A percentile compares a stretch with the other conserved stretches of the same genome.
These are phyloP conservation scores for Mactra quadrangularis DNA, from an alignment of 1,140 invertebrate genomes.

Conservation along the genomic window DNA sequence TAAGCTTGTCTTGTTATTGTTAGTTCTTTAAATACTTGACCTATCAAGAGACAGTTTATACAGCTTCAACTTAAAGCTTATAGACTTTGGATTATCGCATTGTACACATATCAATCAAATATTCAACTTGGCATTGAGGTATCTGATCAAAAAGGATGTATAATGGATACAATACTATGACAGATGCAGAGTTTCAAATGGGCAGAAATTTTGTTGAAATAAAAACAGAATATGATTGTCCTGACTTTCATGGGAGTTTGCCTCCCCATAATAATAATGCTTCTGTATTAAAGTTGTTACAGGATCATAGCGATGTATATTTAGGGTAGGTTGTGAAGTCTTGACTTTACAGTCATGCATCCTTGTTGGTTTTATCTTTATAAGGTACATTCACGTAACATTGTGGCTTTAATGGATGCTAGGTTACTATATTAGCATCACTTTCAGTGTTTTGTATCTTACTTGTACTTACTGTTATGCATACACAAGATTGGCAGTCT, in stretches of 20 bases:
- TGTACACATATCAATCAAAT: too few species aligned
- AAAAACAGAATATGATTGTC: slow-evolving; percentile 42
- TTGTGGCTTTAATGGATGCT: background rate
- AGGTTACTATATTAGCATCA: too few species aligned
- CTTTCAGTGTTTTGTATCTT: too few species aligned
- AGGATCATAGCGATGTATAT: slow-evolving; percentile 15
- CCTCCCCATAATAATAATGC: slow-evolving; percentile 2
- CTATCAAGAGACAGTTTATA: too few species aligned
- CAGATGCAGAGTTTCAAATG: background rate
- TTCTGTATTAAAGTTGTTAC: slow-evolving; percentile 26
- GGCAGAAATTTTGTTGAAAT: slow-evolving; percentile 34
- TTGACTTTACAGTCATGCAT: background rate
- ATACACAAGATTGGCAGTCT: too few species aligned
- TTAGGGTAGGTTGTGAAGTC: slow-evolving; percentile 2
- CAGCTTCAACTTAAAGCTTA: too few species aligned
- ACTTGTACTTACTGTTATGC: too few species aligned
- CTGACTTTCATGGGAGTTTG: background rate
- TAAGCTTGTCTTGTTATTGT: too few species aligned
- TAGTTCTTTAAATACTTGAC: too few species aligned
- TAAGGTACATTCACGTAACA: background rate
- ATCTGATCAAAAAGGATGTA: slow-evolving; percentile 44
- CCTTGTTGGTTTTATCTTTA: background rate
- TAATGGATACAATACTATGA: slow-evolving; percentile 31
- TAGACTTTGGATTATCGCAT: too few species aligned
- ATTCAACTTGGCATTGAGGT: too few species aligned